These are phyloP conservation scores for Scolopax rusticola DNA, from an alignment of 2,797 vertebrate species.

Conservation along the genomic window DNA sequence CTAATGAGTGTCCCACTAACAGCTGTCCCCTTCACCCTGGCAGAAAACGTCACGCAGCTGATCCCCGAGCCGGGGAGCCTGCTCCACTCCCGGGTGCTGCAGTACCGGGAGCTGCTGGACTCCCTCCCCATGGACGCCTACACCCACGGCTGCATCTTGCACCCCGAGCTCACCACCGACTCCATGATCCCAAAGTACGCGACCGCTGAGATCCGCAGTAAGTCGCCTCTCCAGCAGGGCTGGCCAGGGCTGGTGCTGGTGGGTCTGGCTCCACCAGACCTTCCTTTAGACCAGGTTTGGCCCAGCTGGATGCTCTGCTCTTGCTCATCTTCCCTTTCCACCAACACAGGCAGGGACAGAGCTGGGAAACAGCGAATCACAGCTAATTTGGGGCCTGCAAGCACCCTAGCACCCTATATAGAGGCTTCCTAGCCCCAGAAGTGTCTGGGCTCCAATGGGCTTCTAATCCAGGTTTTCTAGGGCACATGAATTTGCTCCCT, in stretches of 20 bases:
- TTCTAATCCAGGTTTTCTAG: not conserved
- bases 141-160: slow-evolving; percentile 99
- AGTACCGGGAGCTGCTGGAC: slow-evolving; percentile 95
- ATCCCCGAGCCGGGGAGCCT: slow-evolving; percentile 89
- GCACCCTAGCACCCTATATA: too few species aligned
- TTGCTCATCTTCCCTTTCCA: not conserved
- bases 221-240: slow-evolving; percentile 76
- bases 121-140: slow-evolving; percentile 98
- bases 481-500: not conserved
- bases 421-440: not conserved
- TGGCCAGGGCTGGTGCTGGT: not conserved
- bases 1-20: fast-evolving
- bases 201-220: slow-evolving; percentile 99
- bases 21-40: not conserved
- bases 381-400: not conserved
- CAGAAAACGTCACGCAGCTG: slow-evolving; percentile 91
- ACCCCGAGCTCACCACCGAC: slow-evolving; percentile 97
- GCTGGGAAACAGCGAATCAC: not conserved
- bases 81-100: slow-evolving; percentile 89
- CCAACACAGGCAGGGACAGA: not conserved
- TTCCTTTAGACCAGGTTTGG: not conserved
- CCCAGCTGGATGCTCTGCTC: fast-evolving
- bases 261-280: not conserved
- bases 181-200: slow-evolving; percentile 99
- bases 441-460: fast-evolving